Evolutionary conservation across 2,797 vertebrate species (phyloP).

Genomic region (Anabas testudineus): DNA sequence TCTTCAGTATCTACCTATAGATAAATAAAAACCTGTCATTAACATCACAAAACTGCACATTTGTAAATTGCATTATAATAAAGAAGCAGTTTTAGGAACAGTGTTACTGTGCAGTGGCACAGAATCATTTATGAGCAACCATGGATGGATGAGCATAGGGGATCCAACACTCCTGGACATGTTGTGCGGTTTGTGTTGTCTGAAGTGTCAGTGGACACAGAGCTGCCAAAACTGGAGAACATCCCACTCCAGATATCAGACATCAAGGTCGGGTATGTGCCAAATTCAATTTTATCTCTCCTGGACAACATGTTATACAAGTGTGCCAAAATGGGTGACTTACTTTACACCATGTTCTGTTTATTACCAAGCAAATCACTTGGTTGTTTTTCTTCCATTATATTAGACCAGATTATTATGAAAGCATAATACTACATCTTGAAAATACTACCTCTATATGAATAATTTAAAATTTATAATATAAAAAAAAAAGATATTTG

Average conservation of each 20-base stretch:
- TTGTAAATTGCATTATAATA: neutral
- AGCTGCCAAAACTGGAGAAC: conserved; percentile 55
- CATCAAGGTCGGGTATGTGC: conserved; percentile 24
- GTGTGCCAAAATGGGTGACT: conserved; percentile 41
- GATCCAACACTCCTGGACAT: conserved; percentile 35
- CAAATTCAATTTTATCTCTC: conserved; percentile 49
- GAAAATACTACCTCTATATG: no score
- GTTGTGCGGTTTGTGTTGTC: conserved; percentile 43
- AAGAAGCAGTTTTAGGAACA: neutral
- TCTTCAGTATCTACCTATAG: neutral
- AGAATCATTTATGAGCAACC: conserved; percentile 42
- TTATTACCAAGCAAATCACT: conserved; percentile 23
- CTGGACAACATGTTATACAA: conserved; percentile 29
- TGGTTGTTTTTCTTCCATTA: neutral
- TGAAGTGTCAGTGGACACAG: conserved; percentile 39
- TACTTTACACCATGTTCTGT: conserved; percentile 12
- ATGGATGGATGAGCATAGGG: conserved; percentile 8
- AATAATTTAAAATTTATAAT: neutral
- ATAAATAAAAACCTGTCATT: neutral
- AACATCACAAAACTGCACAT: neutral
- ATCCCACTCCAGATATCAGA: conserved; percentile 46
- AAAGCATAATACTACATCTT: no score
- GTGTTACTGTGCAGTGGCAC: neutral
- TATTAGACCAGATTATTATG: no score
- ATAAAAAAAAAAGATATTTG: no score